Evolutionary conservation across 2,888 invertebrate species (phyloP).

Genomic region (Trissolcus brochymenae): DNA sequence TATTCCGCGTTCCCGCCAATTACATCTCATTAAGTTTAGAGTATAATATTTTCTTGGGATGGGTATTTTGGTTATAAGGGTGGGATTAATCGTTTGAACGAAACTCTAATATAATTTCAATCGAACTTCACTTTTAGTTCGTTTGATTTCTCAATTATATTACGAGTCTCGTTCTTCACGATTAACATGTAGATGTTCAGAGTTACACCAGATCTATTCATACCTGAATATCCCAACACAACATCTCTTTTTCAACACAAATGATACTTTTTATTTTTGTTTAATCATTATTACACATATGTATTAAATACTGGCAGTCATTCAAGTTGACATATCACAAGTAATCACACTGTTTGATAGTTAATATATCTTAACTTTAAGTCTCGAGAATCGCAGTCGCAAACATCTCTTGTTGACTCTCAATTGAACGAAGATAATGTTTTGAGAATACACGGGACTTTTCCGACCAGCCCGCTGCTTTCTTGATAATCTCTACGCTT

Average conservation of each 20-base stretch:
- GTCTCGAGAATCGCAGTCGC: not conserved
- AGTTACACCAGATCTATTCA: not conserved
- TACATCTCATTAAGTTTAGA: too few species aligned
- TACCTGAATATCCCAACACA: too few species aligned
- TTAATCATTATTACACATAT: not conserved
- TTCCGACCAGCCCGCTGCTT: conserved; percentile 12
- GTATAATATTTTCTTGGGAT: too few species aligned
- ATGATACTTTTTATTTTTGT: too few species aligned
- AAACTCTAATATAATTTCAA: conserved; percentile 10
- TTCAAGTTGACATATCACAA: not conserved
- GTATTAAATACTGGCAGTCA: not conserved
- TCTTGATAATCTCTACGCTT: conserved; percentile 56
- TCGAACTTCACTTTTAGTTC: conserved; percentile 12
- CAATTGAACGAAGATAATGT: conserved; percentile 4
- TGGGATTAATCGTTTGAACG: conserved; percentile 6
- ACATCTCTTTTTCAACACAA: too few species aligned
- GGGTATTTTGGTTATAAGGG: too few species aligned
- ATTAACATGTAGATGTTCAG: conserved; percentile 19
- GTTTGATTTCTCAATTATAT: conserved; percentile 12
- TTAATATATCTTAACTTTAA: not conserved
- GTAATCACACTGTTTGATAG: not conserved
- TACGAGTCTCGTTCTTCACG: conserved; percentile 9
- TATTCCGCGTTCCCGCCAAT: too few species aligned
- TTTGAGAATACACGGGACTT: conserved; percentile 2
- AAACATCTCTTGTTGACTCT: not conserved